Evolutionary conservation across 2,888 invertebrate species (phyloP).

Genomic region (Pheosia gnoma): DNA sequence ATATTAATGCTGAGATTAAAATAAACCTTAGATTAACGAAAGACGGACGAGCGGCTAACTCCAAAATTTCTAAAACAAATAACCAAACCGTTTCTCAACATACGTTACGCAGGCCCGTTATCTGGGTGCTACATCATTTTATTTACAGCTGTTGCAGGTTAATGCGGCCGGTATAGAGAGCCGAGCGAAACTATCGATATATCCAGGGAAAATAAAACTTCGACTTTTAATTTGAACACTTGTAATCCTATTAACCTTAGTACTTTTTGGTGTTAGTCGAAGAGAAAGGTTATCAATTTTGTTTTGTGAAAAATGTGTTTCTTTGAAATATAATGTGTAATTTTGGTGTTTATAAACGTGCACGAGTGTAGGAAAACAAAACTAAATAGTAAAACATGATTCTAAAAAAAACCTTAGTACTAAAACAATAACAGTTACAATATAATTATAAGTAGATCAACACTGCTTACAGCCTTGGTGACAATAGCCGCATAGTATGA

Average conservation of each 20-base stretch:
- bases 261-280: no score
- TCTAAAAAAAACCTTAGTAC: no score
- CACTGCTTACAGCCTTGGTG: slow-evolving; percentile 52
- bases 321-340: no score
- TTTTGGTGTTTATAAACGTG: no score
- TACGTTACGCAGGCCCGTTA: slow-evolving; percentile 68
- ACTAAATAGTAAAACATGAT: no score
- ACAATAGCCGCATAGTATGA: slow-evolving; percentile 61
- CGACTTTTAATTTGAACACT: no score
- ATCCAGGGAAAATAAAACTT: slow-evolving; percentile 38
- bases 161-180: slow-evolving; percentile 68
- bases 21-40: slow-evolving; percentile 70
- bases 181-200: slow-evolving; percentile 70
- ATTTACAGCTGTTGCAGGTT: slow-evolving; percentile 76
- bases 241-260: no score
- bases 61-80: slow-evolving; percentile 71
- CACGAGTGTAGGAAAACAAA: no score
- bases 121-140: slow-evolving; percentile 79
- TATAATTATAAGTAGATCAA: neutral
- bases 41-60: slow-evolving; percentile 70
- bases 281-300: no score
- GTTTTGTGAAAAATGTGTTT: no score
- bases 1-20: slow-evolving; percentile 78
- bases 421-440: no score
- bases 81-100: slow-evolving; percentile 73